Percentiles rank a stretch among this genome's conserved stretches.
Evolutionary conservation across 2,797 vertebrate species (phyloP).

Genomic region (Hoplostethus atlanticus): DNA sequence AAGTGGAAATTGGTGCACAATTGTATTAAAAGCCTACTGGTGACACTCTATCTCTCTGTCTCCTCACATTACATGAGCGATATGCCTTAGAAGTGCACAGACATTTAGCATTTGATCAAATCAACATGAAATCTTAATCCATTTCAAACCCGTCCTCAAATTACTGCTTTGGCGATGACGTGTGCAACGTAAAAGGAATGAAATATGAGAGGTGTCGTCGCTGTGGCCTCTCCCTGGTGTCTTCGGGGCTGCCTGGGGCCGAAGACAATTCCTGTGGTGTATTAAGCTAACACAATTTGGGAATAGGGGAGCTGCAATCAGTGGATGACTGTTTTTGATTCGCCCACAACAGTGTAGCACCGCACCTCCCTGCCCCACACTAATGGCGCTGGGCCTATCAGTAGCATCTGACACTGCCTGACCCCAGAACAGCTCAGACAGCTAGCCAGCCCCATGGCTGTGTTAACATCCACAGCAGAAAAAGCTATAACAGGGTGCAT

Average conservation of each 20-base stretch:
- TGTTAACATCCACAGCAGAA: slow-evolving; percentile 55
- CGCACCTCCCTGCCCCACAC: slow-evolving; percentile 29
- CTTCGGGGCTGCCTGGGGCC: slow-evolving; percentile 27
- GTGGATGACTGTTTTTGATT: slow-evolving; percentile 46
- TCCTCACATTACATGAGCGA: slow-evolving; percentile 42
- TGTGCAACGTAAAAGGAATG: slow-evolving; percentile 23
- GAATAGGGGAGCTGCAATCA: slow-evolving; percentile 59
- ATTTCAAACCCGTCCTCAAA: slow-evolving; percentile 41
- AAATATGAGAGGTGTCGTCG: slow-evolving; percentile 53
- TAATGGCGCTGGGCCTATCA: slow-evolving; percentile 23
- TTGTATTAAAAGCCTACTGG: slow-evolving; percentile 44
- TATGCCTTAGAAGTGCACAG: slow-evolving; percentile 19
- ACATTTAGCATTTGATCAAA: slow-evolving; percentile 66
- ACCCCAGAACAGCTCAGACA: slow-evolving; percentile 35
- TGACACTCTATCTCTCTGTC: slow-evolving; percentile 45
- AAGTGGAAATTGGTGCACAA: slow-evolving; percentile 20
- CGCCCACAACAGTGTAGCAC: slow-evolving; percentile 31
- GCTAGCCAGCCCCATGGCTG: slow-evolving; percentile 46
- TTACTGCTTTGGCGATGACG: slow-evolving; percentile 22
- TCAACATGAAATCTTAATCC: slow-evolving; percentile 59
- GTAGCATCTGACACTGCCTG: slow-evolving; percentile 21
- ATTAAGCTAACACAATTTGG: slow-evolving; percentile 72
- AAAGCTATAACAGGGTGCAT: slow-evolving; percentile 12
- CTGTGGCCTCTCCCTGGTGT: slow-evolving; percentile 19
- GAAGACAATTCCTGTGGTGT: slow-evolving; percentile 58